Base-by-base conservation (phyloP, 2,888 invertebrate genomes). In the Magallana nippona region DNA sequence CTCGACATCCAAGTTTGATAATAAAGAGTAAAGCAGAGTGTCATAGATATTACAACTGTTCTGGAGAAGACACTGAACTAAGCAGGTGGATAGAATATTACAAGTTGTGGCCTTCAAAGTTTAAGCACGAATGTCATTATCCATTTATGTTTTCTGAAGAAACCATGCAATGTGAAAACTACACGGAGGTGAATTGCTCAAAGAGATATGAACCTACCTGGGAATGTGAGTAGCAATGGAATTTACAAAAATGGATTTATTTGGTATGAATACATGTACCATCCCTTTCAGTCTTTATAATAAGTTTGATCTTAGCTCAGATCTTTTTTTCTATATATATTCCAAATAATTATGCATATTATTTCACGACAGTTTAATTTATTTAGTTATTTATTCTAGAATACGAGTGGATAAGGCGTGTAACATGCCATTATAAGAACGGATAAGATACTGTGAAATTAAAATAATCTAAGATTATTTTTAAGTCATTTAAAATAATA, bases 131-230 rank as follows among this genome's bases (percentile, higher is more conserved):
- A 27, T 71, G 63, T 13, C 63, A 71, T 27, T 71, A 71, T 27
- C 27, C 27, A 15, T 13, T 71, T 13, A 27, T 71, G 27, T 71
- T 27, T 11, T 71, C 63, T 3, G 22, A 27, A 22, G 27, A 71
- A 71, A 71, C 63, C 5, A 22, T 71, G 22, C 63, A 22, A 1
- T 71, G 63, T 71, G 63, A 71, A 71, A 71, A 71, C 22, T 71
- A 71, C 27, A 71, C 63, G 2, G 13, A 71, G 1, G 63, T 71
- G 10, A 19, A 22, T 27, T 71, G 63, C 27, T 22, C 27, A 71
- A 13, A 1, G 15, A 22, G 63, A 22, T 71, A 71, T 27, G 27
- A 71, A 27, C 63, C 63, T 15, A 71, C 10, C 22, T 71, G 63
- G 63, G 63, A 22, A 10, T 71, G 63, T 71, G 13, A 27, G 63